Evolutionary conservation across 2,797 vertebrate species (phyloP).

Genomic region (Schizopygopsis malacanthus): DNA sequence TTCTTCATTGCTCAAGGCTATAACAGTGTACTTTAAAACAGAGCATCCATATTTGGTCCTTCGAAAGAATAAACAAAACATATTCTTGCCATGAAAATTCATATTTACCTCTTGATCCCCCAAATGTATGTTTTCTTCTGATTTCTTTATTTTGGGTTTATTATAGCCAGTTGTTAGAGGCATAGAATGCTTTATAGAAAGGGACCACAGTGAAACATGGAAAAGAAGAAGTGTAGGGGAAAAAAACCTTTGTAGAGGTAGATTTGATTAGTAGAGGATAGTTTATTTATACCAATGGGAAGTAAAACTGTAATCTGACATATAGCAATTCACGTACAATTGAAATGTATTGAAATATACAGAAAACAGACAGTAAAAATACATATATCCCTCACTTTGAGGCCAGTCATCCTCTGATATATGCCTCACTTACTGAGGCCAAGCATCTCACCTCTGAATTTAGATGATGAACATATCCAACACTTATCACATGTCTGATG

Average conservation of each 20-base stretch:
- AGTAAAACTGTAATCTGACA: not conserved
- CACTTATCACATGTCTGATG: too few relatives aligned
- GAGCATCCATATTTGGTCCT: not conserved
- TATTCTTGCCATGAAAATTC: not conserved
- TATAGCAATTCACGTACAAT: not conserved
- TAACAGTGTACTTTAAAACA: constrained; percentile 13
- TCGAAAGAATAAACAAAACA: not conserved
- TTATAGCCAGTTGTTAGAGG: not conserved
- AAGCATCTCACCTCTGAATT: too few relatives aligned
- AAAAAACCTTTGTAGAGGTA: too few relatives aligned
- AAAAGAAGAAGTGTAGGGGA: too few relatives aligned
- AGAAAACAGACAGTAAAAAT: not conserved
- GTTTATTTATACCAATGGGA: not conserved
- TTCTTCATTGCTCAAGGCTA: not conserved
- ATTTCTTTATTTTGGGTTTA: not conserved
- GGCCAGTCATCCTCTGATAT: not conserved
- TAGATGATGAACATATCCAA: too few relatives aligned
- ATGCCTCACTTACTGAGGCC: too few relatives aligned
- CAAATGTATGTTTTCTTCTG: not conserved
- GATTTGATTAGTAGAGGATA: not conserved
- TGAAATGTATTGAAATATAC: not conserved
- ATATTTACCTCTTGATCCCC: not conserved
- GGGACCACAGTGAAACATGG: not conserved
- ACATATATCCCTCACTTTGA: not conserved
- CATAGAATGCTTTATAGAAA: not conserved